Evolutionary conservation across 2,888 invertebrate species (phyloP).

Genomic region (Heliconius cydno): DNA sequence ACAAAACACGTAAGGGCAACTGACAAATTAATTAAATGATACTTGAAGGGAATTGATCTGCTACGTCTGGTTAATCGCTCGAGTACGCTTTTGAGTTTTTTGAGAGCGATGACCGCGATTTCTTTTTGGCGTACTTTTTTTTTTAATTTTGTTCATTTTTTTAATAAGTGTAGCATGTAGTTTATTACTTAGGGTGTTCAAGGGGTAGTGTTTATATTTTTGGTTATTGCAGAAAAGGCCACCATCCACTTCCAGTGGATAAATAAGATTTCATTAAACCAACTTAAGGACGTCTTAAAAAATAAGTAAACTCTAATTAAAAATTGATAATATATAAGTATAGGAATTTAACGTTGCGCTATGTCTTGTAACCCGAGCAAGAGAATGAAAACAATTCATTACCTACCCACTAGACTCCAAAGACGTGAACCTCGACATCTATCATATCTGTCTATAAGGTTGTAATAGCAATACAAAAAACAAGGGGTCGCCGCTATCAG

Average conservation of each 20-base stretch:
- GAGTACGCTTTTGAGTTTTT: conserved; percentile 54
- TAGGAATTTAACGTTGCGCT: too few relatives aligned
- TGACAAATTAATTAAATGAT: conserved; percentile 76
- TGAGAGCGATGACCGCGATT: conserved; percentile 48
- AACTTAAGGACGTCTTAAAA: too few relatives aligned
- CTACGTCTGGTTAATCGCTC: conserved; percentile 70
- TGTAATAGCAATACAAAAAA: conserved; percentile 16
- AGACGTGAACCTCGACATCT: not conserved
- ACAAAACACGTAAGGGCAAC: conserved; percentile 53
- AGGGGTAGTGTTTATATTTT: too few relatives aligned
- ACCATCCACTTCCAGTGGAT: too few relatives aligned
- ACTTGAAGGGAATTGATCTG: conserved; percentile 72
- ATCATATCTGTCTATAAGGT: not conserved
- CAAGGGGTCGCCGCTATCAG: conserved; percentile 37
- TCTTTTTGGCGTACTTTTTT: conserved; percentile 32
- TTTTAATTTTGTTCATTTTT: not conserved
- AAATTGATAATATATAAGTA: too few relatives aligned
- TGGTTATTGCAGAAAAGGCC: too few relatives aligned
- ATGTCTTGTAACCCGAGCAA: too few relatives aligned
- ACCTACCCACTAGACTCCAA: too few relatives aligned
- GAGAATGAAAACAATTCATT: too few relatives aligned
- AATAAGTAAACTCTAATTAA: too few relatives aligned
- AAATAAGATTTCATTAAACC: too few relatives aligned
- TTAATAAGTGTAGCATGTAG: not conserved
- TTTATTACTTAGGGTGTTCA: too few relatives aligned